phyloP scores from a whole-genome alignment of 2,888 invertebrate genomes.

The Campoletis raptor region DNA sequence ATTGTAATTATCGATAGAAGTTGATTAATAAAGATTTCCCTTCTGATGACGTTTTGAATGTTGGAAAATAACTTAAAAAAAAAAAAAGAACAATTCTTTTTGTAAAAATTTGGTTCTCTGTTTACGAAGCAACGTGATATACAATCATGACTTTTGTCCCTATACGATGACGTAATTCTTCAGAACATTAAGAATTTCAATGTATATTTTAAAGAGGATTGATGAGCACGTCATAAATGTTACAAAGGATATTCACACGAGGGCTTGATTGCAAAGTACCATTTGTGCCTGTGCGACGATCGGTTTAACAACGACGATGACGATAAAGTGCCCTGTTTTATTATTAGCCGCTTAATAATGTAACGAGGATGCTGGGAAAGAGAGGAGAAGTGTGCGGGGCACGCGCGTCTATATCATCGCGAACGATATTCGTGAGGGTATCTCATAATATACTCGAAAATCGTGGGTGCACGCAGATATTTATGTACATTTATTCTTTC shows the following conservation, averaged over 20 bases:
- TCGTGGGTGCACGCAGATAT: background rate
- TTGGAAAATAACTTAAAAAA: background rate
- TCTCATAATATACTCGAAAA: slow-evolving; percentile 14
- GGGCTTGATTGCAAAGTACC: slow-evolving; percentile 3
- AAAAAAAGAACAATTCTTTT: background rate
- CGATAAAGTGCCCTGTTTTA: slow-evolving; percentile 59
- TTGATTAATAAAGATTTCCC: background rate
- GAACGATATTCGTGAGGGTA: slow-evolving; percentile 32
- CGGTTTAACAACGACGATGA: slow-evolving; percentile 51
- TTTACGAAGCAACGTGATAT: background rate
- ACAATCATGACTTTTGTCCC: background rate
- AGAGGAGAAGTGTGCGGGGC: slow-evolving; percentile 35
- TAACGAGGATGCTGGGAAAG: slow-evolving; percentile 60
- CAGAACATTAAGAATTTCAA: background rate
- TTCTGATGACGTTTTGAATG: background rate
- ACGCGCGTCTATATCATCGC: slow-evolving; percentile 49
- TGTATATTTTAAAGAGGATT: slow-evolving; percentile 3
- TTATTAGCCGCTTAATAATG: slow-evolving; percentile 68
- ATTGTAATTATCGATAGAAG: background rate
- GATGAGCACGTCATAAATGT: background rate
- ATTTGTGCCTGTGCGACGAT: slow-evolving; percentile 36
- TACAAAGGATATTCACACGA: slow-evolving; percentile 47
- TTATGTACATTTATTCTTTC: background rate
- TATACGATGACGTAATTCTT: background rate
- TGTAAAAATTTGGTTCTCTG: background rate